Evolutionary conservation across 2,888 invertebrate species (phyloP), one percentile per base, ranked within the genome.

Genomic region (Lepas anatifera): DNA sequence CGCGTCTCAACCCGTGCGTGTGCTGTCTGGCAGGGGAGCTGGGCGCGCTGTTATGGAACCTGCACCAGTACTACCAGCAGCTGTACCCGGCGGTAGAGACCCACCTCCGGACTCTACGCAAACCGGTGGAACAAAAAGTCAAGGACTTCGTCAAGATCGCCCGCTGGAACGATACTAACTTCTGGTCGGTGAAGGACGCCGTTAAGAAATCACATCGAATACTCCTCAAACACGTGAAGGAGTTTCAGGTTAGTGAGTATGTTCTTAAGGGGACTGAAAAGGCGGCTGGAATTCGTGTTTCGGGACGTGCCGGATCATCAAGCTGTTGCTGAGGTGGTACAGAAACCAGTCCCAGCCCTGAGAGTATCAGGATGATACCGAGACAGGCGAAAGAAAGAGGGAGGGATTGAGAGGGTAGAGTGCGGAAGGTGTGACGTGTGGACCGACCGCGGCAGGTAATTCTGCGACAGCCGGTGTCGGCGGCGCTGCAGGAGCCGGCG

Each of bases 141-240:
- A 89, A 89, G 75, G 95, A 95, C 75, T 94, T 92, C 78, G 90
- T 98, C 0, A 95, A 96, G 80, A 96, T 99, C 70, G 91, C 91
- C 68, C 86, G 92, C 50, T 99, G 97, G 91, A 92, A 89, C 76
- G 97, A 99, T 77, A 86, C 93, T 22, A 97, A 90, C 77, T 95
- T 95, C 78, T 96, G 93, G 87, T 89, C 95, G 43, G 88, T 98
- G 70, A 93, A 91, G 75, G 89, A 90, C 74, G 89, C 93, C 0
- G 88, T 95, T 0, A 88, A 90, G 52, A 93, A 92, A 77, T 89
- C 92, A 0, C 95, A 96, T 78, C 87, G 89, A 73, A 90, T 88
- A 29, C 81, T 97, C 16, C 90, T 91, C 78, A 95, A 94, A 78
- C 88, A 89, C 77, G 87, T 92, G 41, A 90, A 89, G 76, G 89